These are phyloP conservation scores for Panulirus ornatus DNA, from an alignment of 1,140 invertebrate species.

Conservation along the genomic window DNA sequence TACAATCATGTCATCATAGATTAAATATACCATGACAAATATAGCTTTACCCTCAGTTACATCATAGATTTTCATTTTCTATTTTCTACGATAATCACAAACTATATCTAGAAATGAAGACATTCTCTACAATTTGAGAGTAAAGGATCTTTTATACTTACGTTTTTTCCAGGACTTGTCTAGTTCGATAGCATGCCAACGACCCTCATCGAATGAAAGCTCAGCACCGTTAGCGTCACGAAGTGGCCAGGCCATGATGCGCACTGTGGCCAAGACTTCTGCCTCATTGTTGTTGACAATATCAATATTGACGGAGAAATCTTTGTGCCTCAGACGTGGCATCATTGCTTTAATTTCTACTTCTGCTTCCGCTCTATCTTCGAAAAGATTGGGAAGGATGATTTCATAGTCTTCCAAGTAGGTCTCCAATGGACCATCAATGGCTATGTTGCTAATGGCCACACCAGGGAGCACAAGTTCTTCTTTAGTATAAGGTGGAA, in stretches of 20 bases:
- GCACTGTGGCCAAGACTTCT: conserved; percentile 7
- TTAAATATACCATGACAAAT: not conserved
- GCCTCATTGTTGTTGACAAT: conserved; percentile 18
- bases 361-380: conserved; percentile 18
- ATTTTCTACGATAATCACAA: not conserved
- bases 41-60: too few species aligned
- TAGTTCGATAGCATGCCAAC: conserved; percentile 15
- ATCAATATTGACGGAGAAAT: conserved; percentile 25
- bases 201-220: conserved; percentile 38
- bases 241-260: conserved; percentile 41
- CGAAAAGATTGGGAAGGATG: conserved; percentile 38
- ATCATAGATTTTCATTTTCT: too few species aligned
- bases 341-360: not conserved
- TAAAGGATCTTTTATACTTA: conserved; percentile 4
- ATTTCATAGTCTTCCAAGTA: conserved; percentile 59
- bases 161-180: not conserved
- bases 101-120: too few species aligned
- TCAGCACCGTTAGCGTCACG: conserved; percentile 8
- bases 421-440: conserved; percentile 25
- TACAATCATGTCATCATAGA: too few species aligned
- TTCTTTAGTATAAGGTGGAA: conserved; percentile 35
- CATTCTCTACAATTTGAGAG: too few species aligned
- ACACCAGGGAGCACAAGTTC: conserved; percentile 38
- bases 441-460: not conserved
- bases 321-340: conserved; percentile 39